Evolutionary conservation across 1,140 invertebrate genomes (phyloP), one percentile per base, ranked within the genome.

Genomic region (Drosophila rufa): DNA sequence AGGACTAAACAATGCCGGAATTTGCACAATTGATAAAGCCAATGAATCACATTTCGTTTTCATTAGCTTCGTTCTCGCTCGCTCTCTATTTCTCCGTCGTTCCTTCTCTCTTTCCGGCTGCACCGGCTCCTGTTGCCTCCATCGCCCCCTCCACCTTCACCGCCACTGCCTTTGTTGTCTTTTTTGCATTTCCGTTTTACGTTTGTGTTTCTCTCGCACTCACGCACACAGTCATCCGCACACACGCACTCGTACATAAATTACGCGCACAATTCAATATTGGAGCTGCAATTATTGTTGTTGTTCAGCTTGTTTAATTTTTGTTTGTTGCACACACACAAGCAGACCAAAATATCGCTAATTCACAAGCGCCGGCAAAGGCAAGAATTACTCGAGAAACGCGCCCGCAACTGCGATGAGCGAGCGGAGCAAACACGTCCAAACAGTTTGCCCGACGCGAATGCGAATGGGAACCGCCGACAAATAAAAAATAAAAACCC

Each of bases 151-250:
- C 40, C 40, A 45, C 68, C 48, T 60, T 40, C 14, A 27, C 68
- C 68, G 42, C 57, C 46, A 58, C 64, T 75, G 85, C 83, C 82
- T 80, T 87, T 87, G 83, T 89, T 89, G 84, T 79, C 53, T 79
- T 87, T 82, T 89, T 87, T 90, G 84, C 85, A 87, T 89, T 87
- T 87, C 77, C 80, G 84, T 25, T 87, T 87, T 89, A 59, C 58
- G 80, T 78, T 87, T 84, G 80, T 84, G 59, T 78, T 89, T 87
- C 68, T 68, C 46, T 57, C 79, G 50, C 66, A 71, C 78, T 51
- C 60, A 80, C 71, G 46, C 60, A 64, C 48, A 48, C 55, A 69
- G 36, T 48, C 59, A 55, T 51, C 27, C 61, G 47, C 60, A 25
- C 48, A 40, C 42, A 46, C 50, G 57, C 55, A 66, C 69, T 71